Evolutionary conservation across 2,113 vertebrate species (phyloP), one percentile per base, ranked within the genome.

Genomic region (Leucopsar rothschildi): DNA sequence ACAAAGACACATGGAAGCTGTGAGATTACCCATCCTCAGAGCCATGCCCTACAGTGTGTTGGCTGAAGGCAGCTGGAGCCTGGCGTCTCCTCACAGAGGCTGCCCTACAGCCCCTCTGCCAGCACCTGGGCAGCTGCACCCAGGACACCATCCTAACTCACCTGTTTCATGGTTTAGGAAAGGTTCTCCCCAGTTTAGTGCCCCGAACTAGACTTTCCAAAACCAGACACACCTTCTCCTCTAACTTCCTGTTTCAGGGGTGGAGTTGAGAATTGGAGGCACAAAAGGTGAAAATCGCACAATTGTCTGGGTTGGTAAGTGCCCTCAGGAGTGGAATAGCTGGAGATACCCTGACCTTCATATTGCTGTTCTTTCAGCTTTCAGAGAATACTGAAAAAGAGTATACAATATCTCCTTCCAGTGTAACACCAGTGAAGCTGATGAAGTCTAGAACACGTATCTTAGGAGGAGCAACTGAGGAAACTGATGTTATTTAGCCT

Each of bases 231-330:
- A 17, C 23, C 9, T 77, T 52, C 6, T 60, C 9, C 25, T 35
- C 12, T 33, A 15, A 9, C 27, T 52, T 69, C 22, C 55, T 52
- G 2, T 22, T 60, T 11, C 22, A 31, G 63, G 22, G 15, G 33
- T 45, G 33, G 17, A 63, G 47, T 15, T 60, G 63, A 45, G 39
- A 44, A 53, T 2, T 69, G 63, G 22, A 60, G 39, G 37, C 14
- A 27, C 0, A 0, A 18, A 59, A 21, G 8, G 11, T 50, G 25
- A 68, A 68, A 44, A 60, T 52, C 22, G 10, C 0, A 0, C 2
- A 1, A 3, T 8, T 39, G 11, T 45, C 12, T 40, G 66, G 42
- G 7, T 25, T 53, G 70, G 11, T 53, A 25, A 73, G 8, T 11
- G 37, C 24, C 78, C 39, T 82, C 19, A 29, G 39, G 35, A 31